Evolutionary conservation across 2,888 invertebrate genomes (phyloP).

Genomic region (Seira ritae): DNA sequence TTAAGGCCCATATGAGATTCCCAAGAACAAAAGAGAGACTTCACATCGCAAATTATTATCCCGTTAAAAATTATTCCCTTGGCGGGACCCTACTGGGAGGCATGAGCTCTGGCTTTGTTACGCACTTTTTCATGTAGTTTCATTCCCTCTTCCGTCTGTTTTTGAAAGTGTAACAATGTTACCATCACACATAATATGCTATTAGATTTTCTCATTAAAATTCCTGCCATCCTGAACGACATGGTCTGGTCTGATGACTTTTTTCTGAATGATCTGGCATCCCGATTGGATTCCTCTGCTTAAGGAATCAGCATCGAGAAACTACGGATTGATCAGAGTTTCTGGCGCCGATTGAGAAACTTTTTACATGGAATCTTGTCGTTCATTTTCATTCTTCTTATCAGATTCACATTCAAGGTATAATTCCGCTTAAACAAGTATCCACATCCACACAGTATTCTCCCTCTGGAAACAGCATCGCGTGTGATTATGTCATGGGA

Average conservation of each 20-base stretch:
- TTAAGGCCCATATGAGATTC: constrained; percentile 29
- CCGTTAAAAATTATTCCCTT: constrained; percentile 36
- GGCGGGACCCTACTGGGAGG: constrained; percentile 8
- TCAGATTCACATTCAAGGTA: constrained; percentile 11
- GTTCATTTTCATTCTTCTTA: not conserved
- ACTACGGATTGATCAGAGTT: too few species aligned
- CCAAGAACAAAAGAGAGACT: constrained; percentile 25
- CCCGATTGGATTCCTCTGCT: not conserved
- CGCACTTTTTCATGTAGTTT: constrained; percentile 23
- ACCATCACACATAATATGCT: not conserved
- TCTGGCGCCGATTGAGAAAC: not conserved
- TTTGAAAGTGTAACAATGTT: not conserved
- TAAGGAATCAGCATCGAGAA: not conserved
- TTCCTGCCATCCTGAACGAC: not conserved
- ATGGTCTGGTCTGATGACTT: not conserved
- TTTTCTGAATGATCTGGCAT: not conserved
- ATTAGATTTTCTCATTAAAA: constrained; percentile 4
- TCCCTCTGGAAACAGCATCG: not conserved
- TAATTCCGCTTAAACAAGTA: not conserved
- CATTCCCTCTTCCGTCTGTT: not conserved
- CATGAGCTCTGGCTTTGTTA: constrained; percentile 11
- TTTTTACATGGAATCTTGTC: not conserved
- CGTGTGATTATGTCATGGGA: not conserved
- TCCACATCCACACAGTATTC: not conserved
- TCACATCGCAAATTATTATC: constrained; percentile 49